These are phyloP conservation scores for Alcedo atthis DNA, from an alignment of 2,797 vertebrate genomes.

Conservation along the genomic window DNA sequence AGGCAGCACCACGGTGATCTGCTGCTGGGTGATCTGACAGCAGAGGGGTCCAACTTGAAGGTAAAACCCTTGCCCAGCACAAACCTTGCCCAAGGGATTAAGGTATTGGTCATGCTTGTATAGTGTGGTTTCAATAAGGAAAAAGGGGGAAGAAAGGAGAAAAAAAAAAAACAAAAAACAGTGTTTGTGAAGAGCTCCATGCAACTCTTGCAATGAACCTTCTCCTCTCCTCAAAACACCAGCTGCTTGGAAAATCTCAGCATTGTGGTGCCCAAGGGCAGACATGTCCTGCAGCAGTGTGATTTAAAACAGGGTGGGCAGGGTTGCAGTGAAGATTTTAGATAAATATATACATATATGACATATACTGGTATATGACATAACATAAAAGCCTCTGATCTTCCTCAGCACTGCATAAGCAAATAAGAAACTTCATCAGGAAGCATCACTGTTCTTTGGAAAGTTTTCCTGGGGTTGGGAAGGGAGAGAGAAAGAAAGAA, in stretches of 20 bases:
- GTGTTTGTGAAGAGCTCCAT: neutral
- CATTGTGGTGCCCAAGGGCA: rapidly evolving
- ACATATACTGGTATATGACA: neutral
- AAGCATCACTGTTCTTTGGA: neutral
- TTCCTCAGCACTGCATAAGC: neutral
- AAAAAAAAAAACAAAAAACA: rapidly evolving
- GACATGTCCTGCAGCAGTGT: neutral
- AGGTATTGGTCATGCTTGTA: rapidly evolving
- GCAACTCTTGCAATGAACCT: neutral
- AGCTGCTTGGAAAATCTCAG: rapidly evolving
- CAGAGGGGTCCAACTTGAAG: neutral
- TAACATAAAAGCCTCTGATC: neutral
- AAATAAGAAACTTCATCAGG: neutral
- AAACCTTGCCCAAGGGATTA: neutral
- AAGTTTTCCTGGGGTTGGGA: neutral
- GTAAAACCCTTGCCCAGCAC: neutral
- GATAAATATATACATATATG: no score
- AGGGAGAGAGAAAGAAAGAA: neutral
- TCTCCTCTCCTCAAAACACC: neutral
- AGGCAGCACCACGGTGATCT: neutral
- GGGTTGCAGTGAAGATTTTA: neutral
- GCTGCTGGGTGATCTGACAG: neutral
- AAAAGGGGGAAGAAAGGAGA: neutral
- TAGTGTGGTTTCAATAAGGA: neutral
- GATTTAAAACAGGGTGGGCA: neutral